Base-by-base conservation (phyloP, 2,888 invertebrate genomes). In the Limenitis camilla region DNA sequence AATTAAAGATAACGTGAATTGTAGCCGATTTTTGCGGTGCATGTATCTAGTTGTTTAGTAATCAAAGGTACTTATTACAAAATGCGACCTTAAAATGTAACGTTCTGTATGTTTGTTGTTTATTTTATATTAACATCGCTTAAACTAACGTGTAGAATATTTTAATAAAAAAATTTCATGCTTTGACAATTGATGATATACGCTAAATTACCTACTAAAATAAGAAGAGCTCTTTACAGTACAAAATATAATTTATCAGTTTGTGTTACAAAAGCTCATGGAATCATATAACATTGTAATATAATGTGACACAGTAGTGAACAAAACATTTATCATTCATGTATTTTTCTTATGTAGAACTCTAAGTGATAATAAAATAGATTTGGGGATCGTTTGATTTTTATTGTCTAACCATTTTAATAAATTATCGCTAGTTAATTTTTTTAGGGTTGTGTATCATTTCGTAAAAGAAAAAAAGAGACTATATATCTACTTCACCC, bases 311-410 rank as follows among this genome's bases (percentile, higher is more conserved):
- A 9, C 47, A 48, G 52, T 56, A 47, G 47, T n/a, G 28, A 40
- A 45, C 35, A 45, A 40, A 35, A 44, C 35, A 40, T 49, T 46
- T 45, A 63, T 65, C 66, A 66, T 73, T 65, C 74, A 71, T 78
- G 77, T 82, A 80, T 76, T 79, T 81, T 80, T 81, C 77, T 76
- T 78, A 74, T 72, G 81, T 82, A 82, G 82, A 67, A 68, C 76
- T 75, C 72, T 75, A 76, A 72, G 75, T 65, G 79, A 79, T 75
- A 79, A 83, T 81, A 83, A 74, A 68, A 69, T 83, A 81, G 81
- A 81, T 75, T 77, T 74, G 60, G 59, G 66, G 71, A 64, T 49
- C 11, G 9, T 59, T 60, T 57, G 65, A 67, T 65, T 68, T 63
- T 74, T 63, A 71, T 72, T 68, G 57, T 52, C n/a, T 47, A 11